These are phyloP conservation scores for Perizoma flavofasciatum DNA, from an alignment of 2,888 invertebrate species.

Conservation along the genomic window DNA sequence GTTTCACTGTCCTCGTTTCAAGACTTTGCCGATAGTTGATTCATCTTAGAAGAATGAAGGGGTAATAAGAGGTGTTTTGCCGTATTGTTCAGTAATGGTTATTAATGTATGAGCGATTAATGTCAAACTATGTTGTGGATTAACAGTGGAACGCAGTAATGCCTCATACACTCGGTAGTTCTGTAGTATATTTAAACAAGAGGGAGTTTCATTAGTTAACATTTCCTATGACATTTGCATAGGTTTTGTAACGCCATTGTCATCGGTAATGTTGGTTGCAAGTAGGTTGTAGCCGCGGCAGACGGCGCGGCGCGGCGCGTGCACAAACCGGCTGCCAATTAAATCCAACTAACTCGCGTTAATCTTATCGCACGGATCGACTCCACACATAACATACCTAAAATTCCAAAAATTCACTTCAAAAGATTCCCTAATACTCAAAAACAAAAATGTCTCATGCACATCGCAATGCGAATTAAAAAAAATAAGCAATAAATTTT, in stretches of 20 bases:
- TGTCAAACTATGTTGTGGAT: constrained; percentile 20
- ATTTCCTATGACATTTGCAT: constrained; percentile 19
- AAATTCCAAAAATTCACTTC: too few species aligned
- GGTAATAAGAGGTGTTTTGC: constrained; percentile 14
- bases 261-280: constrained; percentile 43
- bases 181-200: constrained; percentile 36
- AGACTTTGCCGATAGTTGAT: constrained; percentile 48
- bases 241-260: constrained; percentile 28
- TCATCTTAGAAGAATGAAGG: constrained; percentile 39
- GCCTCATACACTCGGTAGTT: constrained; percentile 23
- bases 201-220: constrained; percentile 20
- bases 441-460: constrained; percentile 1
- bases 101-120: constrained; percentile 30
- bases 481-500: constrained; percentile 18
- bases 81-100: constrained; percentile 21
- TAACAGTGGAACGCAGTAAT: constrained; percentile 24
- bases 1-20: constrained; percentile 70
- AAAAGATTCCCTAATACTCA: too few species aligned
- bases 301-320: constrained; percentile 72
- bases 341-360: constrained; percentile 39
- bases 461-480: constrained; percentile 9
- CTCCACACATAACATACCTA: constrained; percentile 3
- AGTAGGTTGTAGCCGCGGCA: constrained; percentile 61
- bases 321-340: constrained; percentile 60
- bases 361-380: constrained; percentile 22